These are phyloP conservation scores for Drosophila novamexicana DNA, from an alignment of 1,140 invertebrate genomes.

Conservation along the genomic window DNA sequence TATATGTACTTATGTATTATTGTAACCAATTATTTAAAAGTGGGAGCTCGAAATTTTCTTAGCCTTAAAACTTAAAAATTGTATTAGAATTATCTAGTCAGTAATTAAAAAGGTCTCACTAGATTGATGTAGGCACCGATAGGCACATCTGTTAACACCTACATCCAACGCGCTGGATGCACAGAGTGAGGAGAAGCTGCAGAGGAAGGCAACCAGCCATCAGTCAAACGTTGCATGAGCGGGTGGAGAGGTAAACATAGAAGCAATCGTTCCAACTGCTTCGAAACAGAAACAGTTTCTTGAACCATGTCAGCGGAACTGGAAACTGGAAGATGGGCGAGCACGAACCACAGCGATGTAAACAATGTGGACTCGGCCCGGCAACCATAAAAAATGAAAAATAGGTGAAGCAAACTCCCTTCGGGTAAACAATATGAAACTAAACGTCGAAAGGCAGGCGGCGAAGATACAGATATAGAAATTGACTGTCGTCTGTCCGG, in stretches of 20 bases:
- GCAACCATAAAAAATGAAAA: conserved; percentile 55
- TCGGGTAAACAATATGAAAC: conserved; percentile 67
- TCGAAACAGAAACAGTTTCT: not conserved
- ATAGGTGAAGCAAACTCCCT: conserved; percentile 26
- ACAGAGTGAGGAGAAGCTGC: not conserved
- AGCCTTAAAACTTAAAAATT: too few relatives aligned
- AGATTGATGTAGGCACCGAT: conserved; percentile 59
- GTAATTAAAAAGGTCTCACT: conserved; percentile 69
- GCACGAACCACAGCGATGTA: conserved; percentile 65
- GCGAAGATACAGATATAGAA: conserved; percentile 58
- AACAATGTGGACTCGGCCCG: conserved; percentile 56
- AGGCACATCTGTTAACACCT: conserved; percentile 63
- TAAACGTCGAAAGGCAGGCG: conserved; percentile 60
- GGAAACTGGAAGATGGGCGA: conserved; percentile 19
- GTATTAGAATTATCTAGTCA: not conserved
- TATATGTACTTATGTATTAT: too few relatives aligned
- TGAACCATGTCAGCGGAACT: not conserved
- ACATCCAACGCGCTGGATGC: not conserved
- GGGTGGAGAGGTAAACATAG: conserved; percentile 44
- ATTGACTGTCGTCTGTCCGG: conserved; percentile 50
- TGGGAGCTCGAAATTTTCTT: too few relatives aligned
- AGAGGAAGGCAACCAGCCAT: conserved; percentile 18
- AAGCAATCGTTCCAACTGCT: not conserved
- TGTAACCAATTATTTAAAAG: too few relatives aligned
- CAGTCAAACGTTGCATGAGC: conserved; percentile 58